Evolutionary conservation across 2,888 invertebrate genomes (phyloP), one percentile per base, ranked within the genome.

Genomic region (Sturmia bella): DNA sequence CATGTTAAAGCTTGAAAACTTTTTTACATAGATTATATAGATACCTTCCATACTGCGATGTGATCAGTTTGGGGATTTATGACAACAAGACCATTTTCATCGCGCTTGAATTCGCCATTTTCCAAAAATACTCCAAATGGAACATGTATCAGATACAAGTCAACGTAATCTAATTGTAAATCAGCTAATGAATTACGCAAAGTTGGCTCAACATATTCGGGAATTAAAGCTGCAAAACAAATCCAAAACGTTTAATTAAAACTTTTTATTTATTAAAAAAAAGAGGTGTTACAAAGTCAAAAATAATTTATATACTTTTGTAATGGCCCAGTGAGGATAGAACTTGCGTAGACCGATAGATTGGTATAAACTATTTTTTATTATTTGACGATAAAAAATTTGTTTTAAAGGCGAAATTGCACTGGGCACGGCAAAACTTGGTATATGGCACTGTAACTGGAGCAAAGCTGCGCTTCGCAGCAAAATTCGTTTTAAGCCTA

Each of bases 131-230:
- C 92, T 0, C 93, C 93, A 85, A 96, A 94, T 0, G 97, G 97
- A 1, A 93, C 92, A 88, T 98, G 97, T 81, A 97, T 91, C 45
- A 97, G 91, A 91, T 96, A 97, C 78, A 97, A 90, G 90, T 98
- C 97, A 43, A 98, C 88, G 89, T 97, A 97, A 63, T 95, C 94
- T 79, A 97, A 88, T 75, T 95, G 94, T 21, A 97, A 91, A 86
- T 94, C 93, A n/a, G 92, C 90, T 75, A 96, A 90, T 0, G 96
- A 96, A 59, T 92, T 92, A 82, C 93, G 92, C 72, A 96, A 92
- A 87, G 92, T 95, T 79, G 94, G 93, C 85, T 93, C 92, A 9
- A 96, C 94, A 50, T 92, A 91, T 52, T 93, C 93, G 0, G 95
- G 93, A 1, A 93, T 92, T 87, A 93, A 93, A n/a, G 93, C 95